Conservation (phyloP, 2,888 invertebrate genomes). For the Poecilobothrus nobilitatus region DNA sequence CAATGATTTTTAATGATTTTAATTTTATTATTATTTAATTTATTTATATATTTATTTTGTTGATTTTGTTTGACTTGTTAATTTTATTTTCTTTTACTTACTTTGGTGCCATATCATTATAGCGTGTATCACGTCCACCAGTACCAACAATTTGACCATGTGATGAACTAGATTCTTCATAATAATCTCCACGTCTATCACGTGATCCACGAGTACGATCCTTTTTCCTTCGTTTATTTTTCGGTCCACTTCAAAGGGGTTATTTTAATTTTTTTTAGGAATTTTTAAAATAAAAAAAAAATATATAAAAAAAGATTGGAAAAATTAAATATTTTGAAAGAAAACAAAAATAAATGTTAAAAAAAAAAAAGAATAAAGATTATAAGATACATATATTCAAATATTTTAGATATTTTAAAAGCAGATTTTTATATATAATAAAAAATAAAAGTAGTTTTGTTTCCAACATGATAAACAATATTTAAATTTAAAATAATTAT, state of each 20-base stretch:
- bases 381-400: no score
- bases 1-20: no score
- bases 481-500: no score
- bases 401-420: no score
- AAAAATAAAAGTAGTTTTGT: no score
- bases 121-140: constrained; percentile 57
- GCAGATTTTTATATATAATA: no score
- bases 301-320: constrained; percentile 18
- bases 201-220: constrained; percentile 37
- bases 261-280: constrained; percentile 15
- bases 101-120: constrained; percentile 82
- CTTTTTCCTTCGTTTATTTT: constrained; percentile 43
- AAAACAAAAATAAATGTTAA: constrained; percentile 7
- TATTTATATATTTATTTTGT: neutral
- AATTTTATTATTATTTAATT: neutral
- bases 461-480: no score
- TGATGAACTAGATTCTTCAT: constrained; percentile 45
- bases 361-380: no score
- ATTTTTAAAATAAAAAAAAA: constrained; percentile 20
- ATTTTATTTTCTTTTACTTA: constrained; percentile 48
- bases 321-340: constrained; percentile 20
- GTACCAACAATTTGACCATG: constrained; percentile 48
- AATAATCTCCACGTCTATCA: constrained; percentile 44
- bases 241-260: constrained; percentile 36
- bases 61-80: neutral